Conservation (phyloP, 2,888 invertebrate genomes). For the Athalia circularis region DNA sequence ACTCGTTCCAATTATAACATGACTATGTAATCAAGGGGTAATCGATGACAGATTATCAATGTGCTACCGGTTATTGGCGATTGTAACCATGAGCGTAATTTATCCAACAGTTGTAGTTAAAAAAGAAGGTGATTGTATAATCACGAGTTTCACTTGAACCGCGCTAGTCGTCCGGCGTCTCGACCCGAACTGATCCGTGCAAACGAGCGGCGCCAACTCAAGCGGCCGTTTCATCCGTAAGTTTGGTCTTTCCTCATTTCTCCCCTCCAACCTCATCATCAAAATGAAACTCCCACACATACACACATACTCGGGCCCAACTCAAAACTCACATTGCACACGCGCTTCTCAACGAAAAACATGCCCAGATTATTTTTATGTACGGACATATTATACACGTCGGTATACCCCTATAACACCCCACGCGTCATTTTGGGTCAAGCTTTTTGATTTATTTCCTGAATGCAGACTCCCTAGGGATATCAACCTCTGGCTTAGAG, state of each 20-base stretch:
- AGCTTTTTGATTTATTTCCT: neutral
- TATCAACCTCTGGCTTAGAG: no score
- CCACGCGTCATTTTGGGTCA: neutral
- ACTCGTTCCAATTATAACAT: no score
- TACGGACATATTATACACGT: neutral
- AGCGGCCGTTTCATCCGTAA: constrained; percentile 6
- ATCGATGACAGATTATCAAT: no score
- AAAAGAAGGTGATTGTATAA: neutral
- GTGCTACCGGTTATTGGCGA: no score
- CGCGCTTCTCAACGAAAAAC: neutral
- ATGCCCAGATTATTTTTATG: neutral
- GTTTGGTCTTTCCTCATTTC: constrained; percentile 28
- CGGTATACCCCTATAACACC: neutral
- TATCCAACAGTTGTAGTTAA: neutral
- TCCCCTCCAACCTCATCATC: neutral
- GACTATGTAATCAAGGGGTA: no score
- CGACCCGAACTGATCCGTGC: constrained; percentile 26
- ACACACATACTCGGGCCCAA: neutral
- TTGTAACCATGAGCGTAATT: no score
- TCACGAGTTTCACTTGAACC: neutral
- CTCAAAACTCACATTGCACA: neutral
- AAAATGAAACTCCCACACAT: neutral
- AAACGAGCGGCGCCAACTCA: constrained; percentile 12
- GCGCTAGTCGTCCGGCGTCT: constrained; percentile 21
- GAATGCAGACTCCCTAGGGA: neutral